Evolutionary conservation across 2,888 invertebrate genomes (phyloP).

Genomic region (Coelinius sp.): DNA sequence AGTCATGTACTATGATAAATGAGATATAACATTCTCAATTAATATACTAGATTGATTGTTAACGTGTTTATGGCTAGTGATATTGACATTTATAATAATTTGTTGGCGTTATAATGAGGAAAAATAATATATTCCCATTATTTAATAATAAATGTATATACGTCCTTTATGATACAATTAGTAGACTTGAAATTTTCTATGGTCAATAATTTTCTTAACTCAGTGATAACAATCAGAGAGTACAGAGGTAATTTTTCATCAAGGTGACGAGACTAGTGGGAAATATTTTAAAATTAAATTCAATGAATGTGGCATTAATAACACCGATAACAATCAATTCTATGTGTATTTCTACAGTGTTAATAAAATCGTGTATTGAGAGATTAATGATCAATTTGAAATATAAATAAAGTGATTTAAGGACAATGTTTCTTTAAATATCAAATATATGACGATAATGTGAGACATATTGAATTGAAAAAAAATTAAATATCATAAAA

Average conservation of each 20-base stretch:
- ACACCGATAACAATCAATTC: constrained; percentile 25
- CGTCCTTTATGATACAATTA: not conserved
- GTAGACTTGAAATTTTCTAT: not conserved
- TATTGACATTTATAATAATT: no score
- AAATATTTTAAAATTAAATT: constrained; percentile 21
- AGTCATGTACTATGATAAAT: no score
- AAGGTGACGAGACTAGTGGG: not conserved
- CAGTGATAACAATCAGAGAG: not conserved
- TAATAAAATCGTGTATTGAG: no score
- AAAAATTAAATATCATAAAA: not conserved
- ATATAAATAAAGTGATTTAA: not conserved
- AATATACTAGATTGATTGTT: no score
- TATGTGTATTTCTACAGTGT: no score
- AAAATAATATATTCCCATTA: no score
- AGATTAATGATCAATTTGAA: constrained; percentile 29
- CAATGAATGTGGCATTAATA: constrained; percentile 35
- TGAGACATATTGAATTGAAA: constrained; percentile 10
- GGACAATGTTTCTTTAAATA: constrained; percentile 23
- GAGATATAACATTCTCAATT: no score
- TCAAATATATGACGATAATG: not conserved
- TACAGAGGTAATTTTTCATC: constrained; percentile 23
- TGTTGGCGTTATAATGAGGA: no score
- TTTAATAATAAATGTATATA: constrained; percentile 8
- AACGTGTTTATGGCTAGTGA: no score
- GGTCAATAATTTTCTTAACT: constrained; percentile 10